Evolutionary conservation across 37 sponge, comb jelly and placozoan genomes (phyloP).

Genomic region (Lycopodina hypogea): DNA sequence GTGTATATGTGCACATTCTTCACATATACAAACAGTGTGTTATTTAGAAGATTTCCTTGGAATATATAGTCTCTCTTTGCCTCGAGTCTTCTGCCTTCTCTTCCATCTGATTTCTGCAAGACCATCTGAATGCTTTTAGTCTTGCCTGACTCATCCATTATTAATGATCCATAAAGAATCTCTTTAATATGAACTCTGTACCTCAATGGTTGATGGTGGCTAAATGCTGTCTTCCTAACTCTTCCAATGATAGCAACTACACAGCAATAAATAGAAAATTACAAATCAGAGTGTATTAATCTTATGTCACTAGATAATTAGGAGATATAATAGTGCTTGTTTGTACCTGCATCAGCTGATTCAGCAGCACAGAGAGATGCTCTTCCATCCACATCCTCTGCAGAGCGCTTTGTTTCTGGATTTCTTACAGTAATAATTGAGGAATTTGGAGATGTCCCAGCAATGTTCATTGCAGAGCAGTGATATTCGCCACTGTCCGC

Average conservation of each 20-base stretch:
- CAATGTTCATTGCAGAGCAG: not conserved
- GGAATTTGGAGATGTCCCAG: not conserved
- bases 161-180: too few species aligned
- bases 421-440: too few species aligned
- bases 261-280: not conserved
- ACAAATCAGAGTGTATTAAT: not conserved
- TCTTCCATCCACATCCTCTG: not conserved
- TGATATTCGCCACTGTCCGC: not conserved
- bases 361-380: not conserved
- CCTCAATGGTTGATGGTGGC: too few species aligned
- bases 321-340: not conserved
- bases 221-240: not conserved
- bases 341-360: not conserved
- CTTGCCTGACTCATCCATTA: not conserved
- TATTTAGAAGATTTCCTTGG: slow-evolving; percentile 17
- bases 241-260: slow-evolving; percentile 29
- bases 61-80: slow-evolving; percentile 16
- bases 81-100: not conserved
- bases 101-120: not conserved
- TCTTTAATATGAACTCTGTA: too few species aligned
- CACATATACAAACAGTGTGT: not conserved
- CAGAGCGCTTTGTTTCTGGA: not conserved
- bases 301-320: too few species aligned
- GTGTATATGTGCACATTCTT: slow-evolving; percentile 4
- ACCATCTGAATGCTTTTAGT: not conserved